Percentiles rank a stretch among this genome's conserved stretches.
Conservation (phyloP, 2,797 vertebrate species). For the Neosilurus mollespiculum region DNA sequence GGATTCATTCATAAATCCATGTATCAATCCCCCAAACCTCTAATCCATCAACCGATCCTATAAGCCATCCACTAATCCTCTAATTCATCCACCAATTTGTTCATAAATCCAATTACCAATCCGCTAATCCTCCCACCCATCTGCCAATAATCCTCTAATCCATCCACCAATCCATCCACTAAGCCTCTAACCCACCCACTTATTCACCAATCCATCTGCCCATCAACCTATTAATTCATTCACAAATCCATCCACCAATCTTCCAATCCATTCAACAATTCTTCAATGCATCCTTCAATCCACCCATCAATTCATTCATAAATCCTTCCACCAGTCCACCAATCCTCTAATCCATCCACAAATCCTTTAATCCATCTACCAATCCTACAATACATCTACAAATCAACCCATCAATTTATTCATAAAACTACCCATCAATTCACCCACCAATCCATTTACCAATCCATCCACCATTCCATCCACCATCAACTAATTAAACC, state of each 20-base stretch:
- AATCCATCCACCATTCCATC: not conserved
- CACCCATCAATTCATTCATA: too few species aligned
- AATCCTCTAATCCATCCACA: not conserved
- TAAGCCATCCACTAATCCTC: not conserved
- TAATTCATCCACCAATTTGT: not conserved
- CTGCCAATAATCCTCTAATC: too few species aligned
- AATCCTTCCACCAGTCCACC: not conserved
- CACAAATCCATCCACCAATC: not conserved
- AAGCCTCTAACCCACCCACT: not conserved
- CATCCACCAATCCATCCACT: not conserved
- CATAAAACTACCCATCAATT: too few species aligned
- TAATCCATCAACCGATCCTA: not conserved
- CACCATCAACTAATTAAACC: not conserved
- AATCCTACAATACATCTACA: not conserved
- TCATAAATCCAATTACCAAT: not conserved
- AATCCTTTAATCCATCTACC: not conserved
- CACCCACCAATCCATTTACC: not conserved
- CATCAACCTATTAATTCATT: not conserved
- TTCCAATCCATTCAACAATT: too few species aligned
- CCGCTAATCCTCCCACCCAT: not conserved
- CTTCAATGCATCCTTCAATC: not conserved
- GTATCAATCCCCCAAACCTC: not conserved
- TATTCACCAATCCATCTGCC: not conserved
- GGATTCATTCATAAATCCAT: too few species aligned
- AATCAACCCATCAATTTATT: not conserved